phyloP scores from a whole-genome alignment of 2,113 vertebrate genomes.

The Barbus barbus region DNA sequence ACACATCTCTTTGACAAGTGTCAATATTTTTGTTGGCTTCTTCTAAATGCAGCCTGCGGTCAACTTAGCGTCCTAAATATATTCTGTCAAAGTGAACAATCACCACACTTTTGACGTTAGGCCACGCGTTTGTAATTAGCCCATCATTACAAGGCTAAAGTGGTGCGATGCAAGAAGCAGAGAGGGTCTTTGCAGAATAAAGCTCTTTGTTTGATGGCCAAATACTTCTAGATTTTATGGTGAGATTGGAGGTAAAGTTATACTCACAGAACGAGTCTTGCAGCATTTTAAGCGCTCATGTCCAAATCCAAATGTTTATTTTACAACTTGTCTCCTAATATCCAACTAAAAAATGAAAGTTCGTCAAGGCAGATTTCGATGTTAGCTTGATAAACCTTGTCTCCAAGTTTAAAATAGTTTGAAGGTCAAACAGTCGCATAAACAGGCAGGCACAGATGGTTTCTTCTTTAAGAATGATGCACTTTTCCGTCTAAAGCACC shows the following conservation, averaged over 20 bases:
- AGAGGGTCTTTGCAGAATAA: constrained; percentile 13
- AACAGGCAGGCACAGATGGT: constrained; percentile 9
- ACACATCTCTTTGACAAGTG: constrained; percentile 42
- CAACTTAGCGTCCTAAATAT: constrained; percentile 42
- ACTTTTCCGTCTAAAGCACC: not conserved
- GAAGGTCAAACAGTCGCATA: too few species aligned
- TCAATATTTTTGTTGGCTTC: constrained; percentile 39
- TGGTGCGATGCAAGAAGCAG: constrained; percentile 27
- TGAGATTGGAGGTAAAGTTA: constrained; percentile 34
- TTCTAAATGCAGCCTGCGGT: constrained; percentile 37
- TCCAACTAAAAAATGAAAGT: constrained; percentile 12
- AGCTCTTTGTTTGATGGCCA: constrained; percentile 25
- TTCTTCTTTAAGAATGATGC: not conserved
- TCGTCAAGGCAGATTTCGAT: not conserved
- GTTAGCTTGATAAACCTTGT: constrained; percentile 12
- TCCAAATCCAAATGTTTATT: constrained; percentile 20
- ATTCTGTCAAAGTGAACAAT: constrained; percentile 41
- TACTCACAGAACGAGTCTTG: not conserved
- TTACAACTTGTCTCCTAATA: constrained; percentile 12
- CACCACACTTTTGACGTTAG: constrained; percentile 33
- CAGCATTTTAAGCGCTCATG: constrained; percentile 6
- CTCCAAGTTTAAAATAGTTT: not conserved
- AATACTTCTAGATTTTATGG: constrained; percentile 13
- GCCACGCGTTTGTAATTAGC: constrained; percentile 12
- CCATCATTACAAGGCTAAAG: constrained; percentile 42